These are phyloP conservation scores for Barbus barbus DNA, from an alignment of 2,113 vertebrate genomes.

Conservation along the genomic window DNA sequence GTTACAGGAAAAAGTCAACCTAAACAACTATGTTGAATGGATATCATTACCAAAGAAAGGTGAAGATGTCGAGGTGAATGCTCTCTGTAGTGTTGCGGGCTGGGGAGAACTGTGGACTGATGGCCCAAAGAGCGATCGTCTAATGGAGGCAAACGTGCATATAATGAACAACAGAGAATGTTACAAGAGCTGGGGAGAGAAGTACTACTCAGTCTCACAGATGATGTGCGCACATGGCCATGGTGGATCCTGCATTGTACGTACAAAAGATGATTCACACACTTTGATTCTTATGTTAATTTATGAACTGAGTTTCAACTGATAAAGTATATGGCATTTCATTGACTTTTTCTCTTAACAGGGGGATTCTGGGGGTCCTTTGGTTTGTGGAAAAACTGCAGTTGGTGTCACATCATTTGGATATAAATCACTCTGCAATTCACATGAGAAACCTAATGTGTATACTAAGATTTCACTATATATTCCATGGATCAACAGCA, in stretches of 20 bases:
- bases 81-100: neutral
- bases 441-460: conserved; percentile 9
- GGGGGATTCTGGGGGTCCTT: conserved; percentile 53
- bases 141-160: neutral
- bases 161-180: neutral
- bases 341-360: conserved; percentile 27
- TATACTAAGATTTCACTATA: conserved; percentile 26
- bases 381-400: conserved; percentile 47
- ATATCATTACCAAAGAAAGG: neutral
- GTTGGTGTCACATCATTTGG: conserved; percentile 41
- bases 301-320: neutral
- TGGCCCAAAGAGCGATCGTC: neutral
- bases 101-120: neutral
- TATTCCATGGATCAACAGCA: conserved; percentile 17
- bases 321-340: neutral
- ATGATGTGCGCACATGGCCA: neutral
- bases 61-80: neutral
- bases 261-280: neutral
- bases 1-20: neutral
- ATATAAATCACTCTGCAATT: neutral
- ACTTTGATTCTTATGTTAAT: neutral
- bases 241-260: neutral
- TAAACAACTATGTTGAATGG: neutral
- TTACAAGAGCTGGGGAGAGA: neutral
- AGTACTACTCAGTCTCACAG: neutral